Percentiles rank a stretch among this genome's conserved stretches.
phyloP scores from a whole-genome alignment of 2,888 invertebrate species.

The Beris chalybata region DNA sequence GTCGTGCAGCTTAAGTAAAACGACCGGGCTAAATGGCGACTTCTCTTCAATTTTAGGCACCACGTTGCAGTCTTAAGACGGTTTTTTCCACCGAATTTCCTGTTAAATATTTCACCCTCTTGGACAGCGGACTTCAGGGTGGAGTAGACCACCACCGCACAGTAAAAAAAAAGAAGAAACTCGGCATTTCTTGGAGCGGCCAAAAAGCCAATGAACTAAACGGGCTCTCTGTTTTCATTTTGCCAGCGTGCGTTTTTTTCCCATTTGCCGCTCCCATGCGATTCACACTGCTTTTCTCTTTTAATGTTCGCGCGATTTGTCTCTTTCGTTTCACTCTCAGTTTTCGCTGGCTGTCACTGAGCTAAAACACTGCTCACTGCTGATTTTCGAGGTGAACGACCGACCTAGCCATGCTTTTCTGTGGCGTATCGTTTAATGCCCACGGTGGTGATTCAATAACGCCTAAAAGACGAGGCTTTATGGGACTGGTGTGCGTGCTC shows the following conservation, averaged over 20 bases:
- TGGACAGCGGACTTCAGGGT: too few relatives aligned
- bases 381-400: conserved; percentile 52
- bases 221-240: conserved; percentile 31
- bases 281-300: background rate
- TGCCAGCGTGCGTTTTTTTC: conserved; percentile 30
- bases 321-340: conserved; percentile 3
- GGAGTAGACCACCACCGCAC: too few relatives aligned
- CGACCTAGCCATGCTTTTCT: conserved; percentile 56
- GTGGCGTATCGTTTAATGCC: background rate
- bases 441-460: conserved; percentile 1
- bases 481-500: background rate
- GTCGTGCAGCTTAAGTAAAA: too few relatives aligned
- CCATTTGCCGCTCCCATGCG: too few relatives aligned
- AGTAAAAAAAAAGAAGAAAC: too few relatives aligned
- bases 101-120: too few relatives aligned
- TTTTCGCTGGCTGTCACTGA: conserved; percentile 1
- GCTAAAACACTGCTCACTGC: background rate
- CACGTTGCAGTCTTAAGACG: too few relatives aligned
- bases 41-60: too few relatives aligned
- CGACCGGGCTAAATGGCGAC: too few relatives aligned
- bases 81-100: too few relatives aligned
- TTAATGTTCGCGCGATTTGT: background rate
- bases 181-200: too few relatives aligned
- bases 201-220: conserved; percentile 23
- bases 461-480: conserved; percentile 12